Conservation (phyloP, 2,113 vertebrate genomes). For the Turdus rufiventris region DNA sequence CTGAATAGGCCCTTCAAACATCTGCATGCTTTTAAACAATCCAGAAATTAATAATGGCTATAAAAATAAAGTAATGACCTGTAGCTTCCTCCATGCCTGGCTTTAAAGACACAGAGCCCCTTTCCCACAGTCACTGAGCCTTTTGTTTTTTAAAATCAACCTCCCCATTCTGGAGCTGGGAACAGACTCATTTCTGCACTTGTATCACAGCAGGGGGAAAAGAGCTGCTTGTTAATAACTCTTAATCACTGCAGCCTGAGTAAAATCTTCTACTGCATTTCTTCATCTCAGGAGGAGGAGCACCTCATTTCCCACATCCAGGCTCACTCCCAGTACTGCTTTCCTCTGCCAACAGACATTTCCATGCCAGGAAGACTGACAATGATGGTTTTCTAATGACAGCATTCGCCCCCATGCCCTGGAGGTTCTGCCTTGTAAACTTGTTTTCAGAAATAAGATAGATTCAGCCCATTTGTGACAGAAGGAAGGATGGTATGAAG, state of each 20-base stretch:
- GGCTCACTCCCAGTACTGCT: background rate
- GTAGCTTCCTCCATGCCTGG: background rate
- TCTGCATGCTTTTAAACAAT: background rate
- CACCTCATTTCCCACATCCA: background rate
- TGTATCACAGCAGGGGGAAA: background rate
- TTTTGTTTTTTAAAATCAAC: background rate
- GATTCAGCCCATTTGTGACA: background rate
- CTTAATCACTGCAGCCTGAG: background rate
- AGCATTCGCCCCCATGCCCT: background rate
- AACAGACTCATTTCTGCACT: background rate
- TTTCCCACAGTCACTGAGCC: background rate
- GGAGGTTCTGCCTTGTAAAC: background rate
- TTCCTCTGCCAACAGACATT: background rate
- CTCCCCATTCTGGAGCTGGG: background rate
- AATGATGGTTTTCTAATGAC: background rate
- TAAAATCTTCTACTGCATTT: background rate
- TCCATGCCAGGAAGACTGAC: background rate
- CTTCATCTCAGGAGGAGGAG: background rate
- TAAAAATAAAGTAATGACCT: constrained; percentile 17
- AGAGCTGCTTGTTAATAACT: background rate
- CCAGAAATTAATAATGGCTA: background rate
- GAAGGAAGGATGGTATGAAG: background rate
- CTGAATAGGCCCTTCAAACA: background rate
- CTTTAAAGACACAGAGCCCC: background rate
- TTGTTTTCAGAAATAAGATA: background rate